Base-by-base conservation (phyloP, 2,888 invertebrate genomes). In the Eupithecia abbreviata region DNA sequence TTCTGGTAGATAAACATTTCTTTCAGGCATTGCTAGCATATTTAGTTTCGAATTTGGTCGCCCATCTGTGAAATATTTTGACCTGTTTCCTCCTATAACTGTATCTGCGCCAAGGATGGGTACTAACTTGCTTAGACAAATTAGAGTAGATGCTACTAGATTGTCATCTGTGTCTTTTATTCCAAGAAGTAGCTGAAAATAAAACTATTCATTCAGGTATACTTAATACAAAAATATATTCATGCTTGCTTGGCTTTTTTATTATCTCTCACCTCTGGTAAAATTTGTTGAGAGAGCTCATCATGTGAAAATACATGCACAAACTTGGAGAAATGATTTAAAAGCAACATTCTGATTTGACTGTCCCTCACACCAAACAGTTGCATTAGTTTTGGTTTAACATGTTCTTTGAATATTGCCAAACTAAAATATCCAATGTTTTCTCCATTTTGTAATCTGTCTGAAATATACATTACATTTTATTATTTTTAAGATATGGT, bases 131-230 rank as follows among this genome's bases (percentile, higher is more conserved):
- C 98, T 98, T 77, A 99, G 91, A 73, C 97, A 97, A 76, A 96
- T 96, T 71, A 99, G 93, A 13, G 98, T 98, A 77, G 97, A 96
- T 45, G 97, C 96, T 0, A 98, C 98, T 79, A 99, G 92, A 74
- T 96, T 95, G 89, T 98, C 98, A 90, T 98, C 97, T 2, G 96
- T 97, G 87, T 99, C 98, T 89, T 98, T 97, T 82, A 99, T 97
- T 4, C 98, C 98, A 55, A 98, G 96, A 62, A 98, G 94, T 73
- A 98, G 92, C 96, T 97, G 91, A 74, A 95, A 95, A 77, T 72
- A 49, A 66, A 75, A 71, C 15, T 3, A 66, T 18, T 9, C 5
- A 9, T 18, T 58, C 9, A 58, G 58, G 15, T 51, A 15, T 51
- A 47, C 13, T 2, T 15, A 51, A 51, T 51, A 15, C 3, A 51